Base-by-base conservation (phyloP, 2,888 invertebrate species). In the Eupelmus urozonus region DNA sequence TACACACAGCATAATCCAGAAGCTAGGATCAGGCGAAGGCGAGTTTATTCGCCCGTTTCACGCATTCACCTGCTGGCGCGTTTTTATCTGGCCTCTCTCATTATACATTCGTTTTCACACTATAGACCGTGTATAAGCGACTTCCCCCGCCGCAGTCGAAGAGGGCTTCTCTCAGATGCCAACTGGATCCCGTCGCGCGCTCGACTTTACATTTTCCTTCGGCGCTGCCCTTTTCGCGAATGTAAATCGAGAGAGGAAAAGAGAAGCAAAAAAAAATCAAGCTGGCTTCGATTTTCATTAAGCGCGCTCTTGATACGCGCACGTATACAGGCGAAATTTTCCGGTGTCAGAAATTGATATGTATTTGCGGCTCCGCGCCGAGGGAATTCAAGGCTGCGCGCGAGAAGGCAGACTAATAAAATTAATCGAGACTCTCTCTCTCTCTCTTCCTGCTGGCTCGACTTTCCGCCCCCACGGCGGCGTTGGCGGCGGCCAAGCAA, bases 51-150 rank as follows among this genome's bases (percentile, higher is more conserved):
- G 70, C 69, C n/a, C 71, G 80, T 83, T 83, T 84, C 83, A 85
- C 83, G 82, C 81, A 84, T 84, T 85, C 84, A 82, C 81, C 71
- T 69, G 82, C 80, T 82, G 81, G 81, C 13, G 79, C 82, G 80
- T 83, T 34, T 34, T 34, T 34, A 3, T 34, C 34, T 49, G 67
- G 60, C 29, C 65, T 73, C 71, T 72, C 76, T 74, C 76, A 80
- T 85, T 83, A 84, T 83, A 84, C 82, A 84, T 85, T 85, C 85
- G 81, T 82, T 85, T 85, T 84, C 83, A 84, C 82, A 82, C 80
- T 75, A n/a, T n/a, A 42, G 40, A 69, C 53, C 53, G 27, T 9
- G 34, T 16, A 11, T 62, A 69, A 70, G 63, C 69, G 69, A 63
- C 55, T 81, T 45, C 80, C 81, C 81, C 59, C 65, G 73, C 62